phyloP scores from a whole-genome alignment of 2,888 invertebrate species.

The Plutella xylostella region DNA sequence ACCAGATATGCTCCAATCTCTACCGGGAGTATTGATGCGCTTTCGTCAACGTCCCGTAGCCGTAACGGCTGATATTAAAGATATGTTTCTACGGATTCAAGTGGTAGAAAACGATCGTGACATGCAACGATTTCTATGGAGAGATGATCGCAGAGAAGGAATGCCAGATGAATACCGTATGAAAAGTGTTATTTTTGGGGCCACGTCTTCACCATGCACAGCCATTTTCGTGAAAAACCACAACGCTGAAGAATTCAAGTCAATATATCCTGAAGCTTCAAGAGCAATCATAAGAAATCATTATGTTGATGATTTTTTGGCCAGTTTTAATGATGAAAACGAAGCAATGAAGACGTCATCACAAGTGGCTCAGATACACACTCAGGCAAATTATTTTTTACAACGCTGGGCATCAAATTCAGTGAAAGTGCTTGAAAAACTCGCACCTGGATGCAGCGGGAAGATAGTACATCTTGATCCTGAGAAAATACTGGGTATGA shows the following conservation, averaged over 20 bases:
- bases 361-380: neutral
- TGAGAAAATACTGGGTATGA: slow-evolving; percentile 12
- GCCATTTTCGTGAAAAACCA: neutral
- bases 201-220: neutral
- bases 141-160: neutral
- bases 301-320: neutral
- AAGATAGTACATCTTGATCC: slow-evolving; percentile 8
- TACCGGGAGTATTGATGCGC: neutral
- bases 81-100: slow-evolving; percentile 12
- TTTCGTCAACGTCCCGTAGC: slow-evolving; percentile 9
- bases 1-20: neutral
- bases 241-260: neutral
- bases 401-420: slow-evolving; percentile 5
- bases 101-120: slow-evolving; percentile 2
- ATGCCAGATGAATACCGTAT: neutral
- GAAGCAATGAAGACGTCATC: neutral
- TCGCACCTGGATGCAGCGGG: slow-evolving; percentile 3
- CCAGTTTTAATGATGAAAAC: neutral
- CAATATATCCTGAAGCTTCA: neutral
- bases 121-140: slow-evolving; percentile 7
- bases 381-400: neutral
- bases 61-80: slow-evolving; percentile 6
- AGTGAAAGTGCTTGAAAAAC: slow-evolving; percentile 1
- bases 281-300: neutral
- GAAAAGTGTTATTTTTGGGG: slow-evolving; percentile 4